Evolutionary conservation across 2,888 invertebrate genomes (phyloP).

Genomic region (Epinotia brunnichana): DNA sequence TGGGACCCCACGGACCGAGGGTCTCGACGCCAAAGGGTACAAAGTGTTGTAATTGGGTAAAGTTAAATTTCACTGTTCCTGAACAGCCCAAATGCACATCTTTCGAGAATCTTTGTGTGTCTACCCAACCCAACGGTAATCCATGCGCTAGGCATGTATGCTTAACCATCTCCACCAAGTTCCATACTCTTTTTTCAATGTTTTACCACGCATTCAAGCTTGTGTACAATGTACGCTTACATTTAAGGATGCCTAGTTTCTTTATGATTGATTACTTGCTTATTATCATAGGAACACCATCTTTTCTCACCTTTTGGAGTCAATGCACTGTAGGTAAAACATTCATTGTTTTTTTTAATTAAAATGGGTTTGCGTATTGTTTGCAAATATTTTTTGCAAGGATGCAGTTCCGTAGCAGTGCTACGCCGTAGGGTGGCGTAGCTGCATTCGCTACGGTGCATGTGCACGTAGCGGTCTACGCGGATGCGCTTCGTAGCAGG

Average conservation of each 20-base stretch:
- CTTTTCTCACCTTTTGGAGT: not conserved
- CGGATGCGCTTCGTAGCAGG: constrained; percentile 54
- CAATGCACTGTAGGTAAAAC: constrained; percentile 8
- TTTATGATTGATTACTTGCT: constrained; percentile 26
- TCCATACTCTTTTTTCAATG: constrained; percentile 7
- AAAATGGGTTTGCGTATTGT: not conserved
- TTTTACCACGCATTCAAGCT: constrained; percentile 7
- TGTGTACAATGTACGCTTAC: constrained; percentile 11
- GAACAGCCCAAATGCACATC: no score
- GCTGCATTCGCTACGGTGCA: constrained; percentile 80
- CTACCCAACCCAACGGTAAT: no score
- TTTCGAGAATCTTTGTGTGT: no score
- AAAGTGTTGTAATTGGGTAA: no score
- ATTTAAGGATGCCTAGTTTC: constrained; percentile 16
- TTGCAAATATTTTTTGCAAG: constrained; percentile 63
- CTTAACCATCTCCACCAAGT: not conserved
- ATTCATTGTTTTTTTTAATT: not conserved
- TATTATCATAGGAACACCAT: constrained; percentile 14
- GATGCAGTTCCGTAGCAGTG: constrained; percentile 75
- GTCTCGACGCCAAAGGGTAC: no score
- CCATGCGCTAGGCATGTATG: no score
- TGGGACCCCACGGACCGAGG: no score
- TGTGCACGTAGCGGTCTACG: constrained; percentile 69
- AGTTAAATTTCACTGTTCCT: no score
- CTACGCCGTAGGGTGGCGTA: constrained; percentile 76